Conservation (phyloP, 2,888 invertebrate species). For the Megastigmus dorsalis region DNA sequence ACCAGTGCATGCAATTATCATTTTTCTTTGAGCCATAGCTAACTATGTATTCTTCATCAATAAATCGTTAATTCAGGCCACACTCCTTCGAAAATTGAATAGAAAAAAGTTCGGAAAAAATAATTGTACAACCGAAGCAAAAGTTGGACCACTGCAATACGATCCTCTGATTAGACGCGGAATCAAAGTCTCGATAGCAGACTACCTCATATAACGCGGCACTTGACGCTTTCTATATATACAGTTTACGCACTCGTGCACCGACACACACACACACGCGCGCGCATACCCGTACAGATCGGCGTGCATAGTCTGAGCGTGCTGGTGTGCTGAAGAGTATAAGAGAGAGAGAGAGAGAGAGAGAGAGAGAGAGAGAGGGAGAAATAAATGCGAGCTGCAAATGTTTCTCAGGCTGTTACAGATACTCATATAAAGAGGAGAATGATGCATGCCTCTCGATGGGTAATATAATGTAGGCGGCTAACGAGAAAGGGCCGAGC, state of each 20-base stretch:
- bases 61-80: too few species aligned
- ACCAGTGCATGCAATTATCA: too few species aligned
- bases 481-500: constrained; percentile 70
- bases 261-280: too few species aligned
- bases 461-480: constrained; percentile 73
- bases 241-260: background rate
- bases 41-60: too few species aligned
- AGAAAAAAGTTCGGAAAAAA: too few species aligned
- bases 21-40: too few species aligned
- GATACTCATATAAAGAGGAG: constrained; percentile 70
- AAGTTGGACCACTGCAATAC: background rate
- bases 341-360: constrained; percentile 33
- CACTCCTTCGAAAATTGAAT: too few species aligned
- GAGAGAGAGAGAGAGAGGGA: constrained; percentile 11
- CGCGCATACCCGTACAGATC: too few species aligned
- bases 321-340: too few species aligned
- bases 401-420: constrained; percentile 71
- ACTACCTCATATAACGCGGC: background rate
- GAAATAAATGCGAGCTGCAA: constrained; percentile 65
- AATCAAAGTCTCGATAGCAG: background rate
- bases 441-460: constrained; percentile 72
- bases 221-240: background rate
- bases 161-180: background rate
- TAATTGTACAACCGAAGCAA: background rate
- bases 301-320: background rate